Conservation (phyloP, 1,140 invertebrate species). For the Homarus americanus region DNA sequence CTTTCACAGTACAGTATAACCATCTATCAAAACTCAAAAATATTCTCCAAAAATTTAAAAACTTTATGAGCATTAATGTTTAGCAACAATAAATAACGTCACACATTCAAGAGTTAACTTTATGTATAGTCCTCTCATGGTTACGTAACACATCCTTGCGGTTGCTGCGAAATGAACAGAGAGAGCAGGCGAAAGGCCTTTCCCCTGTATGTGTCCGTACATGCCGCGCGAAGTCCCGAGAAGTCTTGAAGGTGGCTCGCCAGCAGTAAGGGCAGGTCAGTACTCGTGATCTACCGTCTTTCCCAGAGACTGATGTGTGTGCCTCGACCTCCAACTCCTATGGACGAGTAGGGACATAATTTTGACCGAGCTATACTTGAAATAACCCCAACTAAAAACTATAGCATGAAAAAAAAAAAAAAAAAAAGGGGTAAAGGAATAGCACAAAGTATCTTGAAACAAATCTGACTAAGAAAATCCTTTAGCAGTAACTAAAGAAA, state of each 20-base stretch:
- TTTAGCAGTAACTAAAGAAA: no score
- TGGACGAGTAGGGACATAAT: constrained; percentile 60
- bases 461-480: no score
- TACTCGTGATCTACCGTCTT: constrained; percentile 60
- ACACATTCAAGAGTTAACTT: not conserved
- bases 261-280: constrained; percentile 66
- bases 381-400: constrained; percentile 8
- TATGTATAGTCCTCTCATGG: constrained; percentile 42
- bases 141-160: constrained; percentile 60
- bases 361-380: constrained; percentile 43
- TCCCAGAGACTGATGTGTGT: constrained; percentile 51
- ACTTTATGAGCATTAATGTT: no score
- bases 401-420: not conserved
- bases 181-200: constrained; percentile 49
- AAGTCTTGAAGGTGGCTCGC: constrained; percentile 66
- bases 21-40: no score
- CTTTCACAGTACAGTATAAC: no score
- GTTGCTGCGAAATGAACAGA: constrained; percentile 52
- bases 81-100: no score
- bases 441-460: no score
- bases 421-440: no score
- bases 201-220: constrained; percentile 60
- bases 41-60: no score
- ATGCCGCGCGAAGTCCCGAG: constrained; percentile 64
- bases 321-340: constrained; percentile 52